Conservation (phyloP, 2,888 invertebrate species). For the Leptothorax acervorum region DNA sequence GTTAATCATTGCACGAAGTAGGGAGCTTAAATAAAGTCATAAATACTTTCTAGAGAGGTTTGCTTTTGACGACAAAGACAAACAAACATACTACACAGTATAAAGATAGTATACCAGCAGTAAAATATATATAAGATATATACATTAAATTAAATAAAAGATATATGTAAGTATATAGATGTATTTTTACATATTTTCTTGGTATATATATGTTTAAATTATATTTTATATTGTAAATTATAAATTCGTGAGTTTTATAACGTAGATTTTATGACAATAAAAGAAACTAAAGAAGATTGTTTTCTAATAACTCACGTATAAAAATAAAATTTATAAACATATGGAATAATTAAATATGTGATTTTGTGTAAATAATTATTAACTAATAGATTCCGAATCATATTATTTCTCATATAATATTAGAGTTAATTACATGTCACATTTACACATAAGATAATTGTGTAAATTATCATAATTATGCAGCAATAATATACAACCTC, state of each 20-base stretch:
- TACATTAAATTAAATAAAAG: too few relatives aligned
- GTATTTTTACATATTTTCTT: too few relatives aligned
- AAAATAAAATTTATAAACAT: not conserved
- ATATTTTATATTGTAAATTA: too few relatives aligned
- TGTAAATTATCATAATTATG: not conserved
- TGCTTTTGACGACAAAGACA: not conserved
- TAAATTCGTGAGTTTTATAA: too few relatives aligned
- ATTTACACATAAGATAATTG: constrained; percentile 1
- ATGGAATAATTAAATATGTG: not conserved
- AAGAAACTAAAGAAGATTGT: too few relatives aligned
- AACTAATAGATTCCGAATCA: not conserved
- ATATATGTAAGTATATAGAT: not conserved
- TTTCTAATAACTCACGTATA: not conserved
- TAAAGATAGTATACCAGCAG: not conserved
- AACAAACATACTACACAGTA: not conserved
- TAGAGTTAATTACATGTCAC: not conserved
- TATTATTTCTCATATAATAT: not conserved
- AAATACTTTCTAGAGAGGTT: not conserved
- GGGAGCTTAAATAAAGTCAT: not conserved
- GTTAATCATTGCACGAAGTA: constrained; percentile 5
- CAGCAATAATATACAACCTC: not conserved
- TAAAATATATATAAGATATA: not conserved
- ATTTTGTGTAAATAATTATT: not conserved
- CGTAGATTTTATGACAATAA: too few relatives aligned
- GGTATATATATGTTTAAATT: too few relatives aligned